Conservation (phyloP, 2,888 invertebrate species). For the Notodromas monacha region DNA sequence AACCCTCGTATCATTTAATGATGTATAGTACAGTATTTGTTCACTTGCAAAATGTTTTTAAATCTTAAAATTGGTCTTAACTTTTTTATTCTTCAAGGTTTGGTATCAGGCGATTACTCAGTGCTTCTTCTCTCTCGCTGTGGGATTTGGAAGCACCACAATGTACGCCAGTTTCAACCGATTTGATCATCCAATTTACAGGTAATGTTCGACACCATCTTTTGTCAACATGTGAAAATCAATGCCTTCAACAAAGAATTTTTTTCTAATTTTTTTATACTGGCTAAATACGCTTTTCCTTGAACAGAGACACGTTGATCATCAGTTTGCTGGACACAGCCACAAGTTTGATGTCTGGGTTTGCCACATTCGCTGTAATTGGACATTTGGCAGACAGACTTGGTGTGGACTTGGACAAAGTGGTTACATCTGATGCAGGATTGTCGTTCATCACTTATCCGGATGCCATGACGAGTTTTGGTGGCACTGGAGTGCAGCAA, state of each 20-base stretch:
- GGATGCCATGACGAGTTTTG: conserved; percentile 42
- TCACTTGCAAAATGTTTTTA: no score
- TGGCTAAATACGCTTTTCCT: neutral
- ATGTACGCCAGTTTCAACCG: conserved; percentile 12
- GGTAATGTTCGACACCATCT: conserved; percentile 9
- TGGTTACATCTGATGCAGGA: conserved; percentile 25
- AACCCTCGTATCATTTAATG: no score
- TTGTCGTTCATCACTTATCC: conserved; percentile 55
- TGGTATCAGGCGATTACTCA: conserved; percentile 12
- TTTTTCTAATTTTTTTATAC: no score
- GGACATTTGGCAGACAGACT: conserved; percentile 11
- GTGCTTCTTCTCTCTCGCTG: conserved; percentile 12
- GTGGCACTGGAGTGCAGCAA: no score
- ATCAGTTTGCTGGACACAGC: conserved; percentile 12
- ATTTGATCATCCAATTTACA: conserved; percentile 11
- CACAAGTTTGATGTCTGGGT: conserved; percentile 12
- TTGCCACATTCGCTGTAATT: conserved; percentile 12
- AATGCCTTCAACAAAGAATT: neutral
- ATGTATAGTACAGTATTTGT: no score
- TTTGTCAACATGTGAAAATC: neutral
- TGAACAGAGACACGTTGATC: conserved; percentile 12
- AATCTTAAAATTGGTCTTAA: no score
- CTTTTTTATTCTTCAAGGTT: conserved; percentile 9
- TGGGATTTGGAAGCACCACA: conserved; percentile 11
- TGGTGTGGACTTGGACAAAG: conserved; percentile 10